These are phyloP conservation scores for Cheilosia vulpina DNA, from an alignment of 2,888 invertebrate species.

Conservation along the genomic window DNA sequence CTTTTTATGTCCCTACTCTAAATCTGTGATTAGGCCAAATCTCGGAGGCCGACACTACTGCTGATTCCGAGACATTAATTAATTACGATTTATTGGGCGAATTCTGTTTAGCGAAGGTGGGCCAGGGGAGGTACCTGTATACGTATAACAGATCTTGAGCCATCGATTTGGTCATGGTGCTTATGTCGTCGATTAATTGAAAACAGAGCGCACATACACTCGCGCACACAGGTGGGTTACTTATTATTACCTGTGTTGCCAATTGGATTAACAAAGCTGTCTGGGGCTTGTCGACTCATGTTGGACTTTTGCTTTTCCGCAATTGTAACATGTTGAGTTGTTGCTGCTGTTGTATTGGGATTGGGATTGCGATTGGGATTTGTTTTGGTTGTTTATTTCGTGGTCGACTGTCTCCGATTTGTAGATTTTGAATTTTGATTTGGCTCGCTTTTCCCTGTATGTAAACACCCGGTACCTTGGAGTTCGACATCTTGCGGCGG, in stretches of 20 bases:
- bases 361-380: constrained; percentile 38
- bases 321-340: constrained; percentile 67
- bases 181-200: constrained; percentile 75
- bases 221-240: constrained; percentile 70
- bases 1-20: constrained; percentile 6
- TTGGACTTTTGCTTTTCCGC: constrained; percentile 70
- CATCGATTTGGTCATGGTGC: constrained; percentile 72
- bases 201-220: constrained; percentile 52
- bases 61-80: constrained; percentile 80
- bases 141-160: constrained; percentile 47
- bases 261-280: constrained; percentile 76
- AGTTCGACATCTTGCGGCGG: constrained; percentile 54
- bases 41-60: constrained; percentile 68
- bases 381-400: constrained; percentile 36
- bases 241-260: constrained; percentile 75
- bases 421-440: constrained; percentile 75
- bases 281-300: constrained; percentile 74
- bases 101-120: constrained; percentile 74
- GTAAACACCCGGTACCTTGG: constrained; percentile 70
- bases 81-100: constrained; percentile 83
- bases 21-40: constrained; percentile 71
- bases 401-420: constrained; percentile 68
- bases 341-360: constrained; percentile 51
- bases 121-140: neutral
- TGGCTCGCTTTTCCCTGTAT: constrained; percentile 58